Evolutionary conservation across 2,797 vertebrate genomes (phyloP).

Genomic region (Tinamus major): DNA sequence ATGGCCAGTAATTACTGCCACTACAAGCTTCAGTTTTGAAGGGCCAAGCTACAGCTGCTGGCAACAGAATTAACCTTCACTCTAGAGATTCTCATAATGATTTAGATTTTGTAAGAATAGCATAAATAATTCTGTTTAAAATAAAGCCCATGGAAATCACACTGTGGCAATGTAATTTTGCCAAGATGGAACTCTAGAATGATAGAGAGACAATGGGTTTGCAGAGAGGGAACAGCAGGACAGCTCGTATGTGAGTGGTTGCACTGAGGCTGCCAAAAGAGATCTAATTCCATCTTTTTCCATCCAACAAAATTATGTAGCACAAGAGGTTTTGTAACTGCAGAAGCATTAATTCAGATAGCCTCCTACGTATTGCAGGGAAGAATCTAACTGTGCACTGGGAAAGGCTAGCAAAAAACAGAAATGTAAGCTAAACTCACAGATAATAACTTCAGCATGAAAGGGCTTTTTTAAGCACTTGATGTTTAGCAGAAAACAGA

Average conservation of each 20-base stretch:
- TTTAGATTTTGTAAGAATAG: constrained; percentile 59
- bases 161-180: constrained; percentile 34
- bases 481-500: not conserved
- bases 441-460: not conserved
- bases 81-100: constrained; percentile 40
- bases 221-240: constrained; percentile 53
- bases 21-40: not conserved
- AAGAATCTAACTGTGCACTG: not conserved
- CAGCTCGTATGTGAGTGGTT: constrained; percentile 36
- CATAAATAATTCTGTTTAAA: constrained; percentile 69
- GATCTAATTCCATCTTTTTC: constrained; percentile 52
- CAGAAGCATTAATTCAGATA: constrained; percentile 58
- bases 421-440: not conserved
- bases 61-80: constrained; percentile 58
- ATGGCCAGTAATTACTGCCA: constrained; percentile 29
- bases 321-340: constrained; percentile 46
- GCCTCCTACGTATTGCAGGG: constrained; percentile 19
- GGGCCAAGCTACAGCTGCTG: constrained; percentile 8
- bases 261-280: constrained; percentile 42
- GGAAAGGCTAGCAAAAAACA: not conserved
- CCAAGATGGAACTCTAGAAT: constrained; percentile 50
- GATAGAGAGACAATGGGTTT: constrained; percentile 41
- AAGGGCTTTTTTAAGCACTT: not conserved
- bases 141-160: constrained; percentile 52
- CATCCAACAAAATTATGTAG: constrained; percentile 53